Evolutionary conservation across 2,113 vertebrate species (phyloP).

Genomic region (Chloebia gouldiae): DNA sequence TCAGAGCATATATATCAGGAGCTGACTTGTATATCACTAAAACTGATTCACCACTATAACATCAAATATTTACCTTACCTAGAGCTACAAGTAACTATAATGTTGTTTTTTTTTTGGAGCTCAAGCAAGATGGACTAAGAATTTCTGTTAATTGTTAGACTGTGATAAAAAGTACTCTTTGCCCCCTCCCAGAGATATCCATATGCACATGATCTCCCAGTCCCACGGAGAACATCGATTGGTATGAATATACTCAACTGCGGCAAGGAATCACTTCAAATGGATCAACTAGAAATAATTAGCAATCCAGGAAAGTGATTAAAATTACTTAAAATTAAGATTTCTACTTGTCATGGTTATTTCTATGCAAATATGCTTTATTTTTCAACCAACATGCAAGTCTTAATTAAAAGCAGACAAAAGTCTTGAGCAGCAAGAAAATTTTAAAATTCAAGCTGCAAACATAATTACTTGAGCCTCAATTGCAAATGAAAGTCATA

Average conservation of each 20-base stretch:
- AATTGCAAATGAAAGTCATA: constrained; percentile 56
- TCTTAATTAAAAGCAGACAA: constrained; percentile 71
- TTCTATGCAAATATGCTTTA: constrained; percentile 72
- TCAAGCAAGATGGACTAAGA: constrained; percentile 61
- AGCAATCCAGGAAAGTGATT: constrained; percentile 65
- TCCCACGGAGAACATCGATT: constrained; percentile 29
- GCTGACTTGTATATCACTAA: constrained; percentile 29
- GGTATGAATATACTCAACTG: constrained; percentile 39
- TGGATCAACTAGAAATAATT: constrained; percentile 71
- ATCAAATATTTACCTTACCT: constrained; percentile 69
- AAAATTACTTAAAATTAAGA: constrained; percentile 75
- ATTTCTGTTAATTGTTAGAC: constrained; percentile 71
- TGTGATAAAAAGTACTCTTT: constrained; percentile 57
- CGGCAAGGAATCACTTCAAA: constrained; percentile 61
- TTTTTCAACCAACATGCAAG: constrained; percentile 41
- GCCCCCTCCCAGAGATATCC: neutral
- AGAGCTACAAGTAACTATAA: constrained; percentile 73
- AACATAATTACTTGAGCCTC: constrained; percentile 56
- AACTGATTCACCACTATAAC: constrained; percentile 61
- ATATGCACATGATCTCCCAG: constrained; percentile 25
- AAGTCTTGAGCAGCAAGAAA: constrained; percentile 66
- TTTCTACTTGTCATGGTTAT: constrained; percentile 65
- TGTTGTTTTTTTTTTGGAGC: constrained; percentile 53
- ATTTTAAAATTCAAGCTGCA: constrained; percentile 46
- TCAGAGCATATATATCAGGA: constrained; percentile 42